Percentiles rank a stretch among this genome's conserved stretches.
Evolutionary conservation across 2,797 vertebrate species (phyloP).

Genomic region (Hapalemur alaotrensis): DNA sequence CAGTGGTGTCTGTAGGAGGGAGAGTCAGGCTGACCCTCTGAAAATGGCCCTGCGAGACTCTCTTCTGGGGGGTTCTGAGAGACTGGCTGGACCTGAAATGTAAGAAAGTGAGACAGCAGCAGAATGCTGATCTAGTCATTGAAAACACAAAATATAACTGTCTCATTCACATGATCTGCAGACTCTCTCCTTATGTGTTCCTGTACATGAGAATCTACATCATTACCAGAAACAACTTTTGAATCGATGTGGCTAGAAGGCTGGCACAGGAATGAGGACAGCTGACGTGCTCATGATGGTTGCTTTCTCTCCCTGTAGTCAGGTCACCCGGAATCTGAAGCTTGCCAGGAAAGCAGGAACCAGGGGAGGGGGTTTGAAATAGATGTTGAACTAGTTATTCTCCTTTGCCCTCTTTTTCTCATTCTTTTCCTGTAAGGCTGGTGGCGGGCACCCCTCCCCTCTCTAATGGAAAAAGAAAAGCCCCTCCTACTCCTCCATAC

Average conservation of each 20-base stretch:
- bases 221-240: not conserved
- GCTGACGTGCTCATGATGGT: no score
- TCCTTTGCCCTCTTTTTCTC: not conserved
- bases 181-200: not conserved
- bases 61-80: not conserved
- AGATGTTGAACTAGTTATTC: not conserved
- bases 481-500: no score
- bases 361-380: not conserved
- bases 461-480: no score
- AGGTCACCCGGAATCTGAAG: not conserved
- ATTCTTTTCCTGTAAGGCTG: no score
- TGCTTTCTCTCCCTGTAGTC: not conserved
- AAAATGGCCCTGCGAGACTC: not conserved
- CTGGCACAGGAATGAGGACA: not conserved
- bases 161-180: not conserved
- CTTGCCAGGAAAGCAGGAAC: not conserved
- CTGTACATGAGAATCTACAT: not conserved
- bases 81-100: not conserved
- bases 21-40: not conserved
- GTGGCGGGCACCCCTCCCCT: no score
- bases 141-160: not conserved
- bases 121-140: not conserved
- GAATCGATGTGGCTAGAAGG: not conserved
- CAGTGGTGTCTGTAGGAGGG: not conserved
- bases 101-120: not conserved